A percentile compares a stretch with the other conserved stretches of the same genome.
Evolutionary conservation across 2,113 vertebrate genomes (phyloP).

Genomic region (Triplophysa tibetana): DNA sequence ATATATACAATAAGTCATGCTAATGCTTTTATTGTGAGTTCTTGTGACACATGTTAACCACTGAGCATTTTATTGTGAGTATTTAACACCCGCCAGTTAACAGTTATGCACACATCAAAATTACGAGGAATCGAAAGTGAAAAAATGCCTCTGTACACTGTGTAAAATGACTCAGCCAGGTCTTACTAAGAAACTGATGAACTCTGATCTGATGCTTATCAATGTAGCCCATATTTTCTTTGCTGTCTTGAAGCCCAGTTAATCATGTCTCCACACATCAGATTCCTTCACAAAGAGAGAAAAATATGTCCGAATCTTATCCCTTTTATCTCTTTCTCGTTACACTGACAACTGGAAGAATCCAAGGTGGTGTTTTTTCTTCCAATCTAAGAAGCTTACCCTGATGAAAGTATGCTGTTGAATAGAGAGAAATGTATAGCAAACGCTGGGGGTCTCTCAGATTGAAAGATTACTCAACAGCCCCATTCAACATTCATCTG

Average conservation of each 20-base stretch:
- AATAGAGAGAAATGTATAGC: constrained; percentile 13
- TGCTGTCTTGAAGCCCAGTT: neutral
- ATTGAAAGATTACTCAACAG: neutral
- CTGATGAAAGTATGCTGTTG: neutral
- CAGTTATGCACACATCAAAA: neutral
- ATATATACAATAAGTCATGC: neutral
- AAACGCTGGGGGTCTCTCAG: constrained; percentile 1
- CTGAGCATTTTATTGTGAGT: neutral
- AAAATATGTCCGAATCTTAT: neutral
- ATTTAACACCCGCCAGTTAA: constrained; percentile 5
- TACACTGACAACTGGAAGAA: neutral
- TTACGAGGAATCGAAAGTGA: neutral
- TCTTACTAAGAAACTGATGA: constrained; percentile 10
- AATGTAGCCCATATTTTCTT: constrained; percentile 3
- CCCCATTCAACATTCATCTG: constrained; percentile 37
- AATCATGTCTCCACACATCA: constrained; percentile 17
- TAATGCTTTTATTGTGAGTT: neutral
- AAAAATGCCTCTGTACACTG: neutral
- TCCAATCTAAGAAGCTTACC: neutral
- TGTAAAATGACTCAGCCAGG: constrained; percentile 17
- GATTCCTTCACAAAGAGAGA: neutral
- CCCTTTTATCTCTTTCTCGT: constrained; percentile 13
- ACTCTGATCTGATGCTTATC: constrained; percentile 27
- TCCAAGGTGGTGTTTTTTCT: neutral
- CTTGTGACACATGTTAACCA: no score